Evolutionary conservation across 2,888 invertebrate genomes (phyloP), one percentile per base, ranked within the genome.

Genomic region (Chloromyia formosa): DNA sequence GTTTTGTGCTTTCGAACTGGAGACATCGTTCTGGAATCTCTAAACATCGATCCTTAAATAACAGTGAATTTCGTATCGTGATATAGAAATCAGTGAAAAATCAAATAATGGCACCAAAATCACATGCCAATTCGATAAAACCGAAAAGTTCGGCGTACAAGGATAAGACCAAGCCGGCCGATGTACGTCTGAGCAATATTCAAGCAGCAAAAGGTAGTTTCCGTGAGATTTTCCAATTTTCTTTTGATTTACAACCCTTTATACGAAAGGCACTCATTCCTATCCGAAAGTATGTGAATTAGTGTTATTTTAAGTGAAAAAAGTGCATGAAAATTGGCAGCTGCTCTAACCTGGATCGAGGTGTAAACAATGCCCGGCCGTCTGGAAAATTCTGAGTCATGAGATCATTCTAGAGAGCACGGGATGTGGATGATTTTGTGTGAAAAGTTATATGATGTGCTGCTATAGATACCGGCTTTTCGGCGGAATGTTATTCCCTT

Each of bases 151-250:
- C 88, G 69, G 92, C 93, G 72, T 95, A 94, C 83, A 94, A 94
- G 86, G 94, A 95, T 86, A 95, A 94, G 89, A 93, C 92, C 82
- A 99, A 99, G 88, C 98, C 98, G 60, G 89, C 92, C 56, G 96
- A 97, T 88, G 96, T 98, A 82, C 91, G 98, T 74, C 88, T 90
- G 79, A 98, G 97, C 84, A 99, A 99, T 85, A 98, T 99, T 81
- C 93, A 93, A 86, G 98, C 99, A 82, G 98, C 97, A 74, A 99
- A 98, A 93, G 96, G 97, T 97, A 89, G 58, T 16, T n/a, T n/a
- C n/a, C n/a, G n/a, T n/a, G n/a, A n/a, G n/a, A n/a, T n/a, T n/a
- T n/a, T n/a, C n/a, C n/a, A n/a, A n/a, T n/a, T 35, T 35, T 35
- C 27, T 35, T 35, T 7, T 35, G 2, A 35, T 35, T 35, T 35